phyloP scores from a whole-genome alignment of 2,113 vertebrate genomes.

The Garra rufa region DNA sequence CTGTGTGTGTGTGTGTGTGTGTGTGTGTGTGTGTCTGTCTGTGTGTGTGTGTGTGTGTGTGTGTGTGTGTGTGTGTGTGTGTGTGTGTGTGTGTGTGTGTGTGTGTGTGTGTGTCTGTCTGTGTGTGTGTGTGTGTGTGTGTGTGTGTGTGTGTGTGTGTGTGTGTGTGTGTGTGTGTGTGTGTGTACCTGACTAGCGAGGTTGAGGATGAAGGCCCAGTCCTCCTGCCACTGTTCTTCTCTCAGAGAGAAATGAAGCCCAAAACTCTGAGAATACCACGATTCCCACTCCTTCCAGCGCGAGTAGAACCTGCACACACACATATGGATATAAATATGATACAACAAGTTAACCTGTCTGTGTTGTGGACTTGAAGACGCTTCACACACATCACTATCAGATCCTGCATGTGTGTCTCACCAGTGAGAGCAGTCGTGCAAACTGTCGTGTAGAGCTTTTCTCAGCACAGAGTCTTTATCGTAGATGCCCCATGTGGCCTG shows the following conservation, averaged over 20 bases:
- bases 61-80: no score
- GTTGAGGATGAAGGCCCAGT: conserved; percentile 97
- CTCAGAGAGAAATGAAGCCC: conserved; percentile 95
- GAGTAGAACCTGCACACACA: conserved; percentile 87
- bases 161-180: neutral
- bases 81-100: no score
- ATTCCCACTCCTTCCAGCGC: conserved; percentile 99
- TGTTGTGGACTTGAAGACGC: neutral
- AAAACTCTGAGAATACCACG: conserved; percentile 98
- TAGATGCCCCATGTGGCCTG: conserved; percentile 99
- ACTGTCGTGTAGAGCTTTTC: conserved; percentile 96
- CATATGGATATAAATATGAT: neutral
- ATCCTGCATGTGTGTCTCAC: conserved; percentile 66
- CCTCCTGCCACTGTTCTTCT: conserved; percentile 99
- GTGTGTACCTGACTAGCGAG: conserved; percentile 92
- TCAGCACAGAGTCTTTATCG: conserved; percentile 96
- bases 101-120: no score
- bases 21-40: no score
- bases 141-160: neutral
- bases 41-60: no score
- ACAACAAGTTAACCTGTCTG: neutral
- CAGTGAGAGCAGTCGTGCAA: conserved; percentile 98
- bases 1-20: no score
- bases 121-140: no score
- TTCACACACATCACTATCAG: neutral